Conservation (phyloP, 2,797 vertebrate species). For the Philypnodon macrostomus region DNA sequence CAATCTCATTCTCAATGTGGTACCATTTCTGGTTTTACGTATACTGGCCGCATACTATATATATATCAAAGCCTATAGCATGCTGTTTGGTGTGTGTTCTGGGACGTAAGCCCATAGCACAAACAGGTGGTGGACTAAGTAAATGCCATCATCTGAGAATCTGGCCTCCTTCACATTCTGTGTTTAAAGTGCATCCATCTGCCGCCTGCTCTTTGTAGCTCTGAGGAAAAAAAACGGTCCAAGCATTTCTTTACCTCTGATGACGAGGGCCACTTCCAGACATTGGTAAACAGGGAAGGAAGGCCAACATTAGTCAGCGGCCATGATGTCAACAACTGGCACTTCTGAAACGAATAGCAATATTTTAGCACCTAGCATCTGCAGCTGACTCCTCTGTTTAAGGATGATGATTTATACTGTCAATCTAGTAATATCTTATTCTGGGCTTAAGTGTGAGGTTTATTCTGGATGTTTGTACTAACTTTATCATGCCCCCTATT, state of each 20-base stretch:
- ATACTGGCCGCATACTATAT: conserved; percentile 12
- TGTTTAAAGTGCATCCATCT: conserved; percentile 36
- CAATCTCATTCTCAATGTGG: too few species aligned
- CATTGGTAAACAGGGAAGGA: conserved; percentile 6
- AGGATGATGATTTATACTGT: conserved; percentile 15
- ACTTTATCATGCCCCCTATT: too few species aligned
- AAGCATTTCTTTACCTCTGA: conserved; percentile 23
- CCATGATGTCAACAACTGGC: conserved; percentile 12
- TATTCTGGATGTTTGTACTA: too few species aligned
- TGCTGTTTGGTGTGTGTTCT: conserved; percentile 18
- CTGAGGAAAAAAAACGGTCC: conserved; percentile 21
- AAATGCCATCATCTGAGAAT: conserved; percentile 37
- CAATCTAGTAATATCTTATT: too few species aligned
- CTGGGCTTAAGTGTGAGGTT: too few species aligned
- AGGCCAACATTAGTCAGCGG: conserved; percentile 1
- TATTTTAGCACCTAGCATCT: conserved; percentile 9
- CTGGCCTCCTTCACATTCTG: conserved; percentile 32
- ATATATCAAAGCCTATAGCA: conserved; percentile 17
- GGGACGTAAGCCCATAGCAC: conserved; percentile 20
- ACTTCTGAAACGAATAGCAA: neutral
- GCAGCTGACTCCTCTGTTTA: conserved; percentile 12
- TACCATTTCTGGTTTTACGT: neutral
- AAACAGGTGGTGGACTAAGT: conserved; percentile 44
- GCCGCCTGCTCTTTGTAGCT: conserved; percentile 22
- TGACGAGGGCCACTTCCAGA: conserved; percentile 10